Conservation (phyloP, 1,140 invertebrate species). For the Amphibalanus amphitrite region DNA sequence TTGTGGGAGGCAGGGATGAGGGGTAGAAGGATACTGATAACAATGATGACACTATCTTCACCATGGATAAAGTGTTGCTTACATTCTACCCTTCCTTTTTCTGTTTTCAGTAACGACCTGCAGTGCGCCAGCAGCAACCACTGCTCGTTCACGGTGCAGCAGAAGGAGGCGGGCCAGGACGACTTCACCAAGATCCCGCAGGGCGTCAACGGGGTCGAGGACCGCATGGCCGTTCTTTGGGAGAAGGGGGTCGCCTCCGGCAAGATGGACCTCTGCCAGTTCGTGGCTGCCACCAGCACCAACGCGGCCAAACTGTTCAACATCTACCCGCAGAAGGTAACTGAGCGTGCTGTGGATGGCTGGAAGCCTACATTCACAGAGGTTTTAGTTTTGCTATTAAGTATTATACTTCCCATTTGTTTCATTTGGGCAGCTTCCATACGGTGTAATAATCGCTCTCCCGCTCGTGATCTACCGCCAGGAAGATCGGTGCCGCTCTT, state of each 20-base stretch:
- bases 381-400: not conserved
- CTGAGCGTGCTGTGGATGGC: not conserved
- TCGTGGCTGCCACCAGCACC: constrained; percentile 93
- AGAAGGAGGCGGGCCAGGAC: constrained; percentile 73
- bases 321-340: constrained; percentile 79
- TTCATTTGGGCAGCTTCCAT: not conserved
- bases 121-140: constrained; percentile 90
- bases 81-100: not conserved
- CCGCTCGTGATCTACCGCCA: not conserved
- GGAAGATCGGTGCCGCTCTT: not conserved
- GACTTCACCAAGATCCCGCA: constrained; percentile 96
- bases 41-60: not conserved
- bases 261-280: constrained; percentile 74
- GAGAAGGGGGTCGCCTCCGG: constrained; percentile 87
- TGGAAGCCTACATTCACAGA: not conserved
- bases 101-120: constrained; percentile 55
- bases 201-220: constrained; percentile 90
- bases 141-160: constrained; percentile 80
- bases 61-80: no score
- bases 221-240: constrained; percentile 96
- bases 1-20: not conserved
- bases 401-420: not conserved
- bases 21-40: not conserved
- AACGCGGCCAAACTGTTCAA: constrained; percentile 98
- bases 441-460: not conserved